phyloP scores from a whole-genome alignment of 2,888 invertebrate genomes.

The Notodonta dromedarius region DNA sequence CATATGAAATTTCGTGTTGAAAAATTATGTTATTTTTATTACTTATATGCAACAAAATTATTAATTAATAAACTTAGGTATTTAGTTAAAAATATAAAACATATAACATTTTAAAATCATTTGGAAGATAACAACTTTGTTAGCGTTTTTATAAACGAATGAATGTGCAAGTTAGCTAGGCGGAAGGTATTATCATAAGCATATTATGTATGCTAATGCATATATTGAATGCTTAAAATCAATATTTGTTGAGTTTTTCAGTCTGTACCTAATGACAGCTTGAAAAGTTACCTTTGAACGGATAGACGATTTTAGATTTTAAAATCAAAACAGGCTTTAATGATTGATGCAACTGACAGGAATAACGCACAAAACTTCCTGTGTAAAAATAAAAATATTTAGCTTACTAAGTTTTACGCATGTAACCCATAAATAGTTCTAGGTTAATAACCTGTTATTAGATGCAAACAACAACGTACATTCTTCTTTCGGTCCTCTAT shows the following conservation, averaged over 20 bases:
- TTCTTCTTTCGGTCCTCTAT: background rate
- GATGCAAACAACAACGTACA: background rate
- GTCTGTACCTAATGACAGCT: background rate
- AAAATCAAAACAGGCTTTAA: no score
- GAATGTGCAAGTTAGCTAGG: conserved; percentile 10
- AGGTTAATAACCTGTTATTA: background rate
- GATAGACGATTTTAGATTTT: no score
- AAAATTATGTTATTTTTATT: no score
- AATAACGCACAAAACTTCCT: no score
- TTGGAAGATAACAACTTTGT: conserved; percentile 23
- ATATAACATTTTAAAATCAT: conserved; percentile 18
- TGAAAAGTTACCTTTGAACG: background rate
- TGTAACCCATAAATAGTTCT: background rate
- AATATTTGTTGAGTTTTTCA: conserved; percentile 12
- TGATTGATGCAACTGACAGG: no score
- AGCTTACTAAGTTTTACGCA: no score
- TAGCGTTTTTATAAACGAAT: conserved; percentile 24
- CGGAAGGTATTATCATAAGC: conserved; percentile 32
- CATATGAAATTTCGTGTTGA: no score
- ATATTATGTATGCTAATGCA: conserved; percentile 26
- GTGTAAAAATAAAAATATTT: no score
- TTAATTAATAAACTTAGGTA: background rate
- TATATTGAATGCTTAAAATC: conserved; percentile 20
- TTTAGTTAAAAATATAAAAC: background rate
- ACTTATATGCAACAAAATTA: no score